phyloP scores from a whole-genome alignment of 2,888 invertebrate genomes.

The Schizaphis graminum region DNA sequence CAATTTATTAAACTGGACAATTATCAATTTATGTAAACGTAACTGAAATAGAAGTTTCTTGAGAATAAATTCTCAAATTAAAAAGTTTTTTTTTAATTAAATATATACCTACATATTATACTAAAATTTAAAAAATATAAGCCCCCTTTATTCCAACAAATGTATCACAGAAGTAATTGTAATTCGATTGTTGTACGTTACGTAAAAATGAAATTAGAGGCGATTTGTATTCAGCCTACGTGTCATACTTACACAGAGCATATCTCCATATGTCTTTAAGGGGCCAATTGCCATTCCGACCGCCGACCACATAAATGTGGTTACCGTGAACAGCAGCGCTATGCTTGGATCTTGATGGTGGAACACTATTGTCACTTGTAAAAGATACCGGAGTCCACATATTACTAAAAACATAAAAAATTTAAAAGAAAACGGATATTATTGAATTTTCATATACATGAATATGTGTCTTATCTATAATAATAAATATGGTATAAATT shows the following conservation, averaged over 20 bases:
- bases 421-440: not conserved
- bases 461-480: not conserved
- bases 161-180: constrained; percentile 38
- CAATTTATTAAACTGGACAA: not conserved
- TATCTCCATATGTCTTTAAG: constrained; percentile 90
- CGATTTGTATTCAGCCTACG: constrained; percentile 59
- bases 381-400: constrained; percentile 78
- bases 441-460: not conserved
- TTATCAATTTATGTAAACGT: not conserved
- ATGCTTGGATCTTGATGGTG: constrained; percentile 85
- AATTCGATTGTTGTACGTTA: constrained; percentile 56
- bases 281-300: constrained; percentile 85
- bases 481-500: not conserved
- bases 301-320: constrained; percentile 86
- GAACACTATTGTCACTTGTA: constrained; percentile 74
- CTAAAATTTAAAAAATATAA: not conserved
- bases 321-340: constrained; percentile 83
- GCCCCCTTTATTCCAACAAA: constrained; percentile 33
- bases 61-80: not conserved
- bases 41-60: not conserved
- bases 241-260: constrained; percentile 76
- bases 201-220: constrained; percentile 57
- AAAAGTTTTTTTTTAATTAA: constrained; percentile 38
- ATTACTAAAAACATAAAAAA: constrained; percentile 66
- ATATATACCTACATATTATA: not conserved